Evolutionary conservation across 1,140 invertebrate species (phyloP).

Genomic region (Bombus waltoni): DNA sequence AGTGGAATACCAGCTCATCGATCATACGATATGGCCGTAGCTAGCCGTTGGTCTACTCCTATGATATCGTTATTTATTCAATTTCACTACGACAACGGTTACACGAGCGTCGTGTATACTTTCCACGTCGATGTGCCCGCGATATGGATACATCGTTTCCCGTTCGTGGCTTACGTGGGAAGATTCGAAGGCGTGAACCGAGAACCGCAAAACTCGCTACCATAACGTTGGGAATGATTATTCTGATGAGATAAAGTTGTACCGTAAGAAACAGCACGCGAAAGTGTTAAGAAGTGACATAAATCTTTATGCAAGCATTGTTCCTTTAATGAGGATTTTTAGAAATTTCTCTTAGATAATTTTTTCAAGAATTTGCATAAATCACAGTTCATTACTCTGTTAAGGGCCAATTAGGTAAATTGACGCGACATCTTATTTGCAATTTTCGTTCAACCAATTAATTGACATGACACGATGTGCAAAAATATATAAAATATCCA

Average conservation of each 20-base stretch:
- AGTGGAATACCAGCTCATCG: conserved; percentile 51
- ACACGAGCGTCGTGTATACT: not conserved
- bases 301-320: not conserved
- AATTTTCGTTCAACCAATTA: too few relatives aligned
- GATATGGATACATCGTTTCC: not conserved
- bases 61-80: not conserved
- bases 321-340: too few relatives aligned
- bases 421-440: too few relatives aligned
- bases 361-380: too few relatives aligned
- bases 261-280: not conserved
- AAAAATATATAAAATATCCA: too few relatives aligned
- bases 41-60: too few relatives aligned
- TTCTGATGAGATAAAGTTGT: not conserved
- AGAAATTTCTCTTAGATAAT: too few relatives aligned
- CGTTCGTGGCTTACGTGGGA: not conserved
- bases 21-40: conserved; percentile 5
- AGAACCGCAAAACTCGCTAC: not conserved
- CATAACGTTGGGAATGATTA: conserved; percentile 2
- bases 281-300: not conserved
- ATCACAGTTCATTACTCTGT: too few relatives aligned
- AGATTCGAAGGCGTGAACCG: not conserved
- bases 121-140: not conserved
- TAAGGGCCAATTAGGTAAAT: too few relatives aligned
- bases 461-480: too few relatives aligned
- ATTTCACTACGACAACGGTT: not conserved